phyloP scores from a whole-genome alignment of 2,888 invertebrate genomes.

The Mimumesa dahlbomi region DNA sequence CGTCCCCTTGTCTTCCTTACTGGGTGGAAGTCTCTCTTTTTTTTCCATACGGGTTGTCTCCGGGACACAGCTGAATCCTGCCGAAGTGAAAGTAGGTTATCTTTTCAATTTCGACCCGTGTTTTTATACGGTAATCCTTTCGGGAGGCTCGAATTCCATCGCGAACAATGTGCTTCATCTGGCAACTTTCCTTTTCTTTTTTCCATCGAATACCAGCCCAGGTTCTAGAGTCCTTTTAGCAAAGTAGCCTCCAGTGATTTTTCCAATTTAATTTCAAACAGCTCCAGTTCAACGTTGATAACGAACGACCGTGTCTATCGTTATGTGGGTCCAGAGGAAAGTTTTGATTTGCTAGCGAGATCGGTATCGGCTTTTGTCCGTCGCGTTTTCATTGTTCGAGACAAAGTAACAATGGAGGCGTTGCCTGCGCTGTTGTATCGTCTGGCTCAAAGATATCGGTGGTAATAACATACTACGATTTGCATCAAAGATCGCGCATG shows the following conservation, averaged over 20 bases:
- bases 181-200: constrained; percentile 23
- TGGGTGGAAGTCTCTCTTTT: constrained; percentile 37
- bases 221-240: no score
- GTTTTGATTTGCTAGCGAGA: constrained; percentile 3
- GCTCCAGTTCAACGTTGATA: no score
- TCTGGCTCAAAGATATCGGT: constrained; percentile 38
- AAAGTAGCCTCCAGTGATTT: no score
- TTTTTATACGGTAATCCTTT: constrained; percentile 50
- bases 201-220: background rate
- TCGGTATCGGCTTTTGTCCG: constrained; percentile 12
- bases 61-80: constrained; percentile 30
- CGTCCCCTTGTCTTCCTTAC: constrained; percentile 16
- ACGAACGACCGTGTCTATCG: background rate
- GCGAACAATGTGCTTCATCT: constrained; percentile 13
- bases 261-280: no score
- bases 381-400: constrained; percentile 11
- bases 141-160: constrained; percentile 16
- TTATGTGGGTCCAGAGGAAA: constrained; percentile 10
- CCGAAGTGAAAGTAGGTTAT: constrained; percentile 68
- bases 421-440: constrained; percentile 1
- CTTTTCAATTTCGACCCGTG: constrained; percentile 58
- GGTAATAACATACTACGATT: constrained; percentile 59
- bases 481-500: constrained; percentile 68
- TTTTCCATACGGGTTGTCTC: constrained; percentile 20
- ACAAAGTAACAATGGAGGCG: constrained; percentile 43